Evolutionary conservation across 2,797 vertebrate genomes (phyloP), one percentile per base, ranked within the genome.

Genomic region (Cyprinodon diabolis): DNA sequence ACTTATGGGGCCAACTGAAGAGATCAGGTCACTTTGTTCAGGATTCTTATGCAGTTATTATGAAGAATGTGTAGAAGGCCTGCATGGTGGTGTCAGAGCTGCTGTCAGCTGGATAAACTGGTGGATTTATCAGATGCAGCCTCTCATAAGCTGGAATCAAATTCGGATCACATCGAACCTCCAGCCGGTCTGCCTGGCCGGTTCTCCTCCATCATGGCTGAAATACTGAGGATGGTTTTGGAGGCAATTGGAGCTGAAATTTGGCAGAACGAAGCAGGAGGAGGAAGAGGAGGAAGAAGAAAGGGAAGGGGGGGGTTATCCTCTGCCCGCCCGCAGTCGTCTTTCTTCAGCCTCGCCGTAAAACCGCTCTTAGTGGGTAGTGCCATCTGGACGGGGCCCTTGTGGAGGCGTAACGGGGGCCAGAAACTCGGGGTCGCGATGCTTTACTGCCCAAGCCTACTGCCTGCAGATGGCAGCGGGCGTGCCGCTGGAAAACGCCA

Each of bases 381-480:
- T 84, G 92, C 94, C 94, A 95, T 95, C 94, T 95, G 94, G 92
- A 89, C 84, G 77, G 84, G 90, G 90, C 90, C 91, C 92, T 92
- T 93, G 88, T 72, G 91, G 87, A 87, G 88, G 87, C 87, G 89
- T 92, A 91, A 91, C 87, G 82, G 91, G 90, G 90, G 91, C 91
- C 89, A 91, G 82, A 91, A 94, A 84, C 88, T 88, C 74, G 72
- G 93, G 93, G 92, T 94, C 88, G 94, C 90, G 92, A 90, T 92
- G 94, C 94, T 95, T 95, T 95, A 95, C 93, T 94, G 93, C 93
- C 93, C 93, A 94, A 92, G 93, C 93, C 91, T 93, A 92, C 89
- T 75, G 88, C 87, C 90, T 87, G 92, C 94, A 95, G 94, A 95
- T 95, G 94, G 94, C 90, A 87, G 81, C 85, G 89, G 88, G 90